These are phyloP conservation scores for Scaptomyza reducta DNA, from an alignment of 2,888 invertebrate species.

Conservation along the genomic window DNA sequence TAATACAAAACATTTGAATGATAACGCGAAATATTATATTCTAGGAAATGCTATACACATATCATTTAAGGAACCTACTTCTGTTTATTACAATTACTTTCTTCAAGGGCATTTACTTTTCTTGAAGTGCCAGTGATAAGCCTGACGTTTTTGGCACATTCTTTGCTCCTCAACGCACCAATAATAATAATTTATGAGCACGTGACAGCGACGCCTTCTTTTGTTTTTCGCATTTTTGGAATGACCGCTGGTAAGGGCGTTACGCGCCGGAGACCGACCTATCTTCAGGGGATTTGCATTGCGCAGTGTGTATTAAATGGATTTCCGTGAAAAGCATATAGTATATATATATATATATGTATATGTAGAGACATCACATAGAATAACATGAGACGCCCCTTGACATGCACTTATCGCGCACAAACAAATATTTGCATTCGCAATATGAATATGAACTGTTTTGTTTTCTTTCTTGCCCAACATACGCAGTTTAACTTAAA, in stretches of 20 bases:
- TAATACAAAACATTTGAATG: too few species aligned
- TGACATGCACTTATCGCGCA: constrained; percentile 70
- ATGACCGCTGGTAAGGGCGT: constrained; percentile 41
- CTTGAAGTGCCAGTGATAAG: constrained; percentile 22
- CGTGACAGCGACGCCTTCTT: background rate
- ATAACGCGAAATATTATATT: too few species aligned
- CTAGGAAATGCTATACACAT: too few species aligned
- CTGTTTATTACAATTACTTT: background rate
- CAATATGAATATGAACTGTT: constrained; percentile 33
- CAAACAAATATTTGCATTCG: constrained; percentile 40
- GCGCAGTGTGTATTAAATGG: constrained; percentile 10
- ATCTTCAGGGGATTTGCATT: constrained; percentile 38
- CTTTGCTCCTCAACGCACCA: constrained; percentile 39
- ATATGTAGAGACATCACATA: background rate
- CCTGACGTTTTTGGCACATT: background rate
- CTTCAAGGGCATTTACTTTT: background rate
- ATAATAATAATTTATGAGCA: constrained; percentile 2
- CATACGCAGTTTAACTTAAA: constrained; percentile 17
- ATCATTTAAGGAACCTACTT: background rate
- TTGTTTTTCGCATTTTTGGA: background rate
- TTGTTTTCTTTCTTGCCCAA: constrained; percentile 10
- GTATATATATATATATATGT: constrained; percentile 1
- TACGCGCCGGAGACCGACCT: constrained; percentile 23
- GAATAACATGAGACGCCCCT: constrained; percentile 51
- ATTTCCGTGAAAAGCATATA: constrained; percentile 24